These are phyloP conservation scores for Bagarius yarrelli DNA, from an alignment of 2,113 vertebrate species.

Conservation along the genomic window DNA sequence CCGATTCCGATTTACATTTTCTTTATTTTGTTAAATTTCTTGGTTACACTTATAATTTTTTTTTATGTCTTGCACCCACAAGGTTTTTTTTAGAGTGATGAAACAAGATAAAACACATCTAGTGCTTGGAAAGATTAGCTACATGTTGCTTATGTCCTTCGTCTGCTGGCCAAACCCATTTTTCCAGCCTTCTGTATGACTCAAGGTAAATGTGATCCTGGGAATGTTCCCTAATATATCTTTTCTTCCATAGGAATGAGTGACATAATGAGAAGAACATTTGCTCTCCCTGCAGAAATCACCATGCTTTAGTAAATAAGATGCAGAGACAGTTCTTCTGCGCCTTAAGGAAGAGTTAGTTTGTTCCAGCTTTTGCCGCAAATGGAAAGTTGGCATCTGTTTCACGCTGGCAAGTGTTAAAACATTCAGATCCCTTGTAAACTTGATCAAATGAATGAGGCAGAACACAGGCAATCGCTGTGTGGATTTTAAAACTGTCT, in stretches of 20 bases:
- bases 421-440: neutral
- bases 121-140: conserved; percentile 16
- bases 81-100: neutral
- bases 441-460: neutral
- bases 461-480: neutral
- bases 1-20: no score
- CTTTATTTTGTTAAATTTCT: no score
- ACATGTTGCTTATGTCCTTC: conserved; percentile 16
- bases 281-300: conserved; percentile 3
- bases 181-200: neutral
- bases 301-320: conserved; percentile 28
- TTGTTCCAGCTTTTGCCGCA: conserved; percentile 6
- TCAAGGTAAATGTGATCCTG: conserved; percentile 11
- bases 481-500: conserved; percentile 3
- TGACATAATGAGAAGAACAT: conserved; percentile 28
- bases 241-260: neutral
- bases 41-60: no score
- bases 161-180: conserved; percentile 24
- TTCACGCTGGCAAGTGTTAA: neutral
- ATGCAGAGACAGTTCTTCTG: conserved; percentile 14
- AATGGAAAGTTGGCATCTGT: conserved; percentile 28
- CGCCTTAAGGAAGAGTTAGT: conserved; percentile 19
- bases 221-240: conserved; percentile 5
- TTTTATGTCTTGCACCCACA: no score
- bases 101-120: neutral